phyloP scores from a whole-genome alignment of 2,797 vertebrate genomes.

The Acrossocheilus wenchowensis region DNA sequence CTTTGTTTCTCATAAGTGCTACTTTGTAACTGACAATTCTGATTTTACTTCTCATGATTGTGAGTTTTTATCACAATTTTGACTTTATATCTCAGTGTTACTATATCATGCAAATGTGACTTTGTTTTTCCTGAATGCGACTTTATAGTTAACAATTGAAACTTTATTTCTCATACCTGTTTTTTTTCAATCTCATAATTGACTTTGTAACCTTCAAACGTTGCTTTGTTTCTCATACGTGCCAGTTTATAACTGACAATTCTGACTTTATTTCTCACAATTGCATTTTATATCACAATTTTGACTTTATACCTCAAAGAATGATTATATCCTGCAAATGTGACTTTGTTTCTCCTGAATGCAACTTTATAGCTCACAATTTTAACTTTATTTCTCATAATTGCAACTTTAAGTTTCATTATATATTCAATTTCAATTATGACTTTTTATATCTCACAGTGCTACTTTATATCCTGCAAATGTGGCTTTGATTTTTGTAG shows the following conservation, averaged over 20 bases:
- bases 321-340: not conserved
- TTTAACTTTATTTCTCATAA: not conserved
- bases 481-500: not conserved
- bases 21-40: not conserved
- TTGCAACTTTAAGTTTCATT: not conserved
- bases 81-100: not conserved
- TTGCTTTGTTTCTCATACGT: not conserved
- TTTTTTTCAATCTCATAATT: not conserved
- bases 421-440: not conserved
- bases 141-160: not conserved
- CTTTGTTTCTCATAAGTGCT: not conserved
- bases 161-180: not conserved
- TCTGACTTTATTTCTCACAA: not conserved
- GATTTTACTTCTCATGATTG: not conserved
- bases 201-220: not conserved
- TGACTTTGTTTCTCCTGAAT: not conserved
- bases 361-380: not conserved
- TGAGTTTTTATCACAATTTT: not conserved
- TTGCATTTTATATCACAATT: not conserved
- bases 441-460: not conserved
- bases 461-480: not conserved
- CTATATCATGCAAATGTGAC: not conserved
- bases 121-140: not conserved
- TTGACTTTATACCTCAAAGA: not conserved
- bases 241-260: not conserved